Conservation (phyloP, 2,113 vertebrate species). For the Carassius carassius region DNA sequence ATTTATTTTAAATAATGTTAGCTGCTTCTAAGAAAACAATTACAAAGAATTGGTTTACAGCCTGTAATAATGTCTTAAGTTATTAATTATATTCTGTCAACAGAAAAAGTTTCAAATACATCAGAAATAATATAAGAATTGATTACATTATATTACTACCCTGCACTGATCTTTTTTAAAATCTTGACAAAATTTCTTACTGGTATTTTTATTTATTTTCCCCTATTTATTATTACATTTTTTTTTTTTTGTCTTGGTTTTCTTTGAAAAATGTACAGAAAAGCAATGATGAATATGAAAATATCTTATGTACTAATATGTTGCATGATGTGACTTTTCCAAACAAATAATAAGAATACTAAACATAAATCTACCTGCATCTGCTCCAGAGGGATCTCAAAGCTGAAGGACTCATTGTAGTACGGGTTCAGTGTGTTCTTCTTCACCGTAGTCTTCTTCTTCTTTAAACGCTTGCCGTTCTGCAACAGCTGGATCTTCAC, state of each 20-base stretch:
- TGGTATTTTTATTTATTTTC: no score
- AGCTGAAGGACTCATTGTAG: conserved; percentile 99
- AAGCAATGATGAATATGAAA: not conserved
- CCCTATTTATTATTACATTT: not conserved
- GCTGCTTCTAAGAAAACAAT: not conserved
- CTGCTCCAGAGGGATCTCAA: conserved; percentile 97
- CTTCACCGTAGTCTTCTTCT: conserved; percentile 99
- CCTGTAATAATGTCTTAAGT: not conserved
- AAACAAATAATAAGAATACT: not conserved
- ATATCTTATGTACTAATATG: no score
- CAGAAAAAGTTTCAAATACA: no score
- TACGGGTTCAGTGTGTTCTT: conserved; percentile 98
- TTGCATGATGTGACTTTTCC: not conserved
- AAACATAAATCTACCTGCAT: conserved; percentile 84
- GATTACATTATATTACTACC: no score
- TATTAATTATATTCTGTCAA: not conserved
- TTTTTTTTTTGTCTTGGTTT: not conserved
- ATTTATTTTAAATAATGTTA: not conserved
- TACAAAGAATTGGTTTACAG: not conserved
- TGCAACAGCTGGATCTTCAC: conserved; percentile 98
- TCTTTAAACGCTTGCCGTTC: conserved; percentile 96
- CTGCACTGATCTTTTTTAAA: no score
- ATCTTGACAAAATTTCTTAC: no score
- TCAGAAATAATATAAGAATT: not conserved
- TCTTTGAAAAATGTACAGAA: not conserved